Percentiles rank a stretch among this genome's conserved stretches.
These are phyloP conservation scores for Drosophila planitibia DNA, from an alignment of 2,888 invertebrate genomes.

Conservation along the genomic window DNA sequence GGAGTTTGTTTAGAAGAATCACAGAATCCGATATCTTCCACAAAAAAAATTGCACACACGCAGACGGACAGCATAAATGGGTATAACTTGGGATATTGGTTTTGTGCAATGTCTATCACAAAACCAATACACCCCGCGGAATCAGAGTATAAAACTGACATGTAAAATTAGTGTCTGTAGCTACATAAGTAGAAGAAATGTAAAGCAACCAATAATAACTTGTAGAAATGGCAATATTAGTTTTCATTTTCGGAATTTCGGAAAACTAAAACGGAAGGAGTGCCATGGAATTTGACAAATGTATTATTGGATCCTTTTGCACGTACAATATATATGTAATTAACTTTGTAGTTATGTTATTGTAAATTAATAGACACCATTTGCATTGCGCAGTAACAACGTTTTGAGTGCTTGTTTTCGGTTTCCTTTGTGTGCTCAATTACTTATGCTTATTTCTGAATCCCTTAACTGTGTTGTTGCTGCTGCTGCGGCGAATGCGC, in stretches of 20 bases:
- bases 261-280: not conserved
- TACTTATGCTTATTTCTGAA: slow-evolving; percentile 14
- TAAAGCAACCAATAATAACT: slow-evolving; percentile 30
- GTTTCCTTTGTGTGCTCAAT: slow-evolving; percentile 22
- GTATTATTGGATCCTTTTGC: slow-evolving; percentile 20
- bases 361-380: slow-evolving; percentile 72
- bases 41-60: not conserved
- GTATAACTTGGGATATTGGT: not conserved
- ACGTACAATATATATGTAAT: slow-evolving; percentile 32
- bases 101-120: not conserved
- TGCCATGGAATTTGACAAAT: not conserved
- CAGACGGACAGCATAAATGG: not conserved
- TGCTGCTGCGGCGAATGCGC: slow-evolving; percentile 43
- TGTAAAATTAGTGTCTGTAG: slow-evolving; percentile 47
- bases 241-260: not conserved
- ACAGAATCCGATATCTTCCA: not conserved
- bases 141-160: slow-evolving; percentile 18
- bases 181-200: slow-evolving; percentile 43
- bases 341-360: slow-evolving; percentile 34
- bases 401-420: slow-evolving; percentile 46
- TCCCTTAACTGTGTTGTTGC: slow-evolving; percentile 41
- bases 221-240: slow-evolving; percentile 3
- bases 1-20: not conserved
- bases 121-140: not conserved
- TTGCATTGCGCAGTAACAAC: slow-evolving; percentile 70